Percentiles rank a stretch among this genome's conserved stretches.
These are phyloP conservation scores for Basileuterus tristriatus DNA, from an alignment of 2,797 vertebrate species.

Conservation along the genomic window DNA sequence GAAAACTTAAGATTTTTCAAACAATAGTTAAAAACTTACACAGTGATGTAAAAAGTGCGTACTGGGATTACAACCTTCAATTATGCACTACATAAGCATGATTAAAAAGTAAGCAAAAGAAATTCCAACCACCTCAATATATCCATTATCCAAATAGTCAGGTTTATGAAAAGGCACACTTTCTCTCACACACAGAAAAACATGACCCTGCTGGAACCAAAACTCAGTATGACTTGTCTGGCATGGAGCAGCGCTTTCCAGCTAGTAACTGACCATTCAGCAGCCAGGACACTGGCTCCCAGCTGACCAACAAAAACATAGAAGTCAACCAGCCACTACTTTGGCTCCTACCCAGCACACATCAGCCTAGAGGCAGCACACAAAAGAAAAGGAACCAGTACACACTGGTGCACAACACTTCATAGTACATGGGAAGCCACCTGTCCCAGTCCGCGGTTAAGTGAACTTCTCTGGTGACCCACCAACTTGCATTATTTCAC, in stretches of 20 bases:
- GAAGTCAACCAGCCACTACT: neutral
- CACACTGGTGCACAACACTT: rapidly evolving
- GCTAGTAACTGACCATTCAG: neutral
- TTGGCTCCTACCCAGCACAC: neutral
- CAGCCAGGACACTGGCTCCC: neutral
- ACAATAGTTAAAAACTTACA: neutral
- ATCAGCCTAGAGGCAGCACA: neutral
- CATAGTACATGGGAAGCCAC: neutral
- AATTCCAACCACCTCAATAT: neutral
- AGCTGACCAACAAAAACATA: neutral
- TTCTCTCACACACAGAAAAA: neutral
- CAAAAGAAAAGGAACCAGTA: neutral
- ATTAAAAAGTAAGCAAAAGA: neutral
- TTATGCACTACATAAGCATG: neutral
- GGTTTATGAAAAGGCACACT: neutral
- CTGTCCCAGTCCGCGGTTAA: neutral
- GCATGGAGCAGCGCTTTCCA: neutral
- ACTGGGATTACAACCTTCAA: neutral
- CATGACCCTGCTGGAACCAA: neutral
- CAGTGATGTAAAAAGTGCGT: neutral
- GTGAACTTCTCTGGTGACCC: neutral
- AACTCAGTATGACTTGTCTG: neutral
- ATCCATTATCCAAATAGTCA: neutral
- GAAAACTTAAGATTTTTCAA: neutral
- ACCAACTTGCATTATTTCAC: neutral